Percentiles rank a stretch among this genome's conserved stretches.
These are phyloP conservation scores for Drosophila albomicans DNA, from an alignment of 1,140 invertebrate genomes.

Conservation along the genomic window DNA sequence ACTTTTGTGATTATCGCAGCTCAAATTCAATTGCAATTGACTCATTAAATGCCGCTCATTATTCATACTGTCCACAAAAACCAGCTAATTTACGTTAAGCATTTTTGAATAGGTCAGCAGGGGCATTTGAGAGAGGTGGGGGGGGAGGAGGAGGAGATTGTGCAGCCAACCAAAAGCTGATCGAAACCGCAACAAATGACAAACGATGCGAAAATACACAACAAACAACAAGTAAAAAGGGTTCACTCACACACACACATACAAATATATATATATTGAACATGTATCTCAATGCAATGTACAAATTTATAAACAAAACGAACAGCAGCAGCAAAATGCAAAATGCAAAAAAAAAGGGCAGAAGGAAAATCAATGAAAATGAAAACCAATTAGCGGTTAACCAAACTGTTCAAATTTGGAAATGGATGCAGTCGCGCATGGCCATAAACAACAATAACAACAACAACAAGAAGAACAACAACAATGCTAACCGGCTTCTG, in stretches of 20 bases:
- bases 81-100: slow-evolving; percentile 82
- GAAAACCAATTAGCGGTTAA: slow-evolving; percentile 82
- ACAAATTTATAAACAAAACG: slow-evolving; percentile 25
- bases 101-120: slow-evolving; percentile 79
- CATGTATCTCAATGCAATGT: slow-evolving; percentile 12
- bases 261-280: no score
- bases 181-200: slow-evolving; percentile 82
- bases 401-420: slow-evolving; percentile 83
- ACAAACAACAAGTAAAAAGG: slow-evolving; percentile 27
- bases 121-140: slow-evolving; percentile 11
- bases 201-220: slow-evolving; percentile 76
- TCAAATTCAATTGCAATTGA: slow-evolving; percentile 75
- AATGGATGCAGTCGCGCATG: slow-evolving; percentile 78
- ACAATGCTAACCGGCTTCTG: slow-evolving; percentile 12
- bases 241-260: background rate
- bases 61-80: slow-evolving; percentile 75
- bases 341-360: slow-evolving; percentile 11
- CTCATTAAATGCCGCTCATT: slow-evolving; percentile 75
- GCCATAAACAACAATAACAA: slow-evolving; percentile 71
- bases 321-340: background rate
- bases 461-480: slow-evolving; percentile 40
- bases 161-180: slow-evolving; percentile 74
- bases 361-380: slow-evolving; percentile 79
- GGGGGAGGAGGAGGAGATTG: background rate
- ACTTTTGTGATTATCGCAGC: slow-evolving; percentile 34